These are phyloP conservation scores for Lacanobia wlatinum DNA, from an alignment of 2,888 invertebrate species.

Conservation along the genomic window DNA sequence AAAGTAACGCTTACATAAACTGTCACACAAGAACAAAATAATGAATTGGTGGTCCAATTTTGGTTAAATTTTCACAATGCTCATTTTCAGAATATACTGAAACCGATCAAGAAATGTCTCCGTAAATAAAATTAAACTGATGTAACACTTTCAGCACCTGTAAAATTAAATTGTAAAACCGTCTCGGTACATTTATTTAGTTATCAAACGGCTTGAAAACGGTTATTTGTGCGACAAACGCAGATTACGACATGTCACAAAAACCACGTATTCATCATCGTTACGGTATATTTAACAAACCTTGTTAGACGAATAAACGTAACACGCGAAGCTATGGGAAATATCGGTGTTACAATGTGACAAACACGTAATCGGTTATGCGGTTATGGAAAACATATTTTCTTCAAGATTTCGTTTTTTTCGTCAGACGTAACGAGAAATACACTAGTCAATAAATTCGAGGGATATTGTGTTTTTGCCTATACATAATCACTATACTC, in stretches of 20 bases:
- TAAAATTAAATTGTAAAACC: conserved; percentile 33
- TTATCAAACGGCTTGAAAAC: conserved; percentile 35
- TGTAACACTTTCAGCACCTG: conserved; percentile 30
- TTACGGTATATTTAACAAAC: conserved; percentile 65
- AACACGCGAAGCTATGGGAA: conserved; percentile 62
- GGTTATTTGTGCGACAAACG: conserved; percentile 31
- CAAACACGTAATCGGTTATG: conserved; percentile 60
- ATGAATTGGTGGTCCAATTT: background rate
- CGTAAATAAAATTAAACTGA: conserved; percentile 27
- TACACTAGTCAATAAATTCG: conserved; percentile 29
- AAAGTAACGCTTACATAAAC: conserved; percentile 1
- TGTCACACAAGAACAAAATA: background rate
- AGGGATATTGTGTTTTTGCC: conserved; percentile 26
- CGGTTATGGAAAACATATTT: conserved; percentile 51
- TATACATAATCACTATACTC: conserved; percentile 14
- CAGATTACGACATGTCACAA: conserved; percentile 51
- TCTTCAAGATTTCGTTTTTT: conserved; percentile 39
- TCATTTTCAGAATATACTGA: background rate
- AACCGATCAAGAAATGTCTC: background rate
- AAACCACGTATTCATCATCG: conserved; percentile 57
- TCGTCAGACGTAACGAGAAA: conserved; percentile 24
- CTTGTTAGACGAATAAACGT: conserved; percentile 52
- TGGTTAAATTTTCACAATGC: conserved; percentile 16
- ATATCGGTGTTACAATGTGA: conserved; percentile 51
- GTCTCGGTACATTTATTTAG: conserved; percentile 47